Evolutionary conservation across 2,888 invertebrate genomes (phyloP).

Genomic region (Rotaria macrura): DNA sequence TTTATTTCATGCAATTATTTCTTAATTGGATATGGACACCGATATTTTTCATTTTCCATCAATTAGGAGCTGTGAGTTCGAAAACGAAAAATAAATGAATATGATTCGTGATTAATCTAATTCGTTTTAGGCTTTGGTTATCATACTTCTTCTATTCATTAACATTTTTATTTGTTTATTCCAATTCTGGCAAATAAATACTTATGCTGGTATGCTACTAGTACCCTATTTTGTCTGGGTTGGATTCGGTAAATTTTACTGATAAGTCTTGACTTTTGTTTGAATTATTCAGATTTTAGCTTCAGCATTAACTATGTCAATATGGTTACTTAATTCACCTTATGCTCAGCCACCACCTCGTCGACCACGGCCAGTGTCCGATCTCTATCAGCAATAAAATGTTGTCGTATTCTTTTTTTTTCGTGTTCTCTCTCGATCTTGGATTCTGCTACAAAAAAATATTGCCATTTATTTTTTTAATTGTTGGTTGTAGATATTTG

Average conservation of each 20-base stretch:
- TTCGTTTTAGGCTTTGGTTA: not conserved
- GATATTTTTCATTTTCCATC: not conserved
- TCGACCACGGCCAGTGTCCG: not conserved
- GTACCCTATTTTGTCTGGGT: not conserved
- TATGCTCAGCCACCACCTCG: not conserved
- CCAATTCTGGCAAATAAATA: constrained; percentile 12
- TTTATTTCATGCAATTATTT: constrained; percentile 11
- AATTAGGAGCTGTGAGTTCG: not conserved
- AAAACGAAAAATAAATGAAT: not conserved
- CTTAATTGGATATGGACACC: not conserved
- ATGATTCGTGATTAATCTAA: not conserved
- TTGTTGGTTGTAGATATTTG: not conserved
- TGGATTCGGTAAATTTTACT: not conserved
- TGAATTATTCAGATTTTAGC: not conserved
- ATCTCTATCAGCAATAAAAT: not conserved
- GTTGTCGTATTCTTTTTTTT: not conserved
- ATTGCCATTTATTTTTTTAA: not conserved
- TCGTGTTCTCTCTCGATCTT: not conserved
- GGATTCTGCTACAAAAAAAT: no score
- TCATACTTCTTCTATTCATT: not conserved
- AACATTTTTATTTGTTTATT: constrained; percentile 1
- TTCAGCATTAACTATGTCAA: not conserved
- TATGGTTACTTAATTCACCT: not conserved
- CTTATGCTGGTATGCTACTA: not conserved
- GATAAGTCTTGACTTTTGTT: not conserved